These are phyloP conservation scores for Chironomus tepperi DNA, from an alignment of 1,140 invertebrate species.

Conservation along the genomic window DNA sequence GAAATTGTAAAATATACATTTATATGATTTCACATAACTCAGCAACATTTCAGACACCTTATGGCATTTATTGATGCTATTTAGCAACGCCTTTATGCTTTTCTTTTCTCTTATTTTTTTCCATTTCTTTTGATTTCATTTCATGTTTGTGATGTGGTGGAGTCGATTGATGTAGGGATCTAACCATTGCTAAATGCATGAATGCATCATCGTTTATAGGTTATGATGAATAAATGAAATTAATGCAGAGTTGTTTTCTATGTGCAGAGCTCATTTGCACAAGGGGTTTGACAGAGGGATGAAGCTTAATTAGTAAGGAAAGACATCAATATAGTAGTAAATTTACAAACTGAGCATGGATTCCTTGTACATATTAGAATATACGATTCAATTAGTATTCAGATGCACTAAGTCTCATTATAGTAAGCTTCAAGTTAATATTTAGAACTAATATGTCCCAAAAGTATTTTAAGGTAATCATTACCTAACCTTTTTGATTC, in stretches of 20 bases:
- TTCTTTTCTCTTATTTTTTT: neutral
- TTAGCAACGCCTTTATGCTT: neutral
- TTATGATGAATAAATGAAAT: neutral
- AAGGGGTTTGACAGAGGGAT: too few species aligned
- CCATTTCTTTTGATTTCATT: neutral
- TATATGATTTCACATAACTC: neutral
- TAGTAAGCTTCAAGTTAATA: too few species aligned
- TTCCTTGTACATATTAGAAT: too few species aligned
- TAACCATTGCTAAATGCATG: neutral
- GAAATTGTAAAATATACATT: neutral
- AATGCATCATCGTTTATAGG: neutral
- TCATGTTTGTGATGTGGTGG: neutral
- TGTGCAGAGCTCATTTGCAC: too few species aligned
- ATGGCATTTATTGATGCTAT: slow-evolving; percentile 1
- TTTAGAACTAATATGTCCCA: too few species aligned
- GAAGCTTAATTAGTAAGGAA: too few species aligned
- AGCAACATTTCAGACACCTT: slow-evolving; percentile 20
- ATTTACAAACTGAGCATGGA: too few species aligned
- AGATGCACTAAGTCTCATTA: too few species aligned
- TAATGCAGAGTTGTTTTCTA: neutral
- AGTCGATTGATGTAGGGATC: neutral
- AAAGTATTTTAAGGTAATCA: too few species aligned
- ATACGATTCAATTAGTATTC: too few species aligned
- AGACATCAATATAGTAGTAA: too few species aligned
- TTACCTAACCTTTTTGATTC: too few species aligned